Conservation (phyloP, 1,140 invertebrate genomes). For the Bombus pascuorum region DNA sequence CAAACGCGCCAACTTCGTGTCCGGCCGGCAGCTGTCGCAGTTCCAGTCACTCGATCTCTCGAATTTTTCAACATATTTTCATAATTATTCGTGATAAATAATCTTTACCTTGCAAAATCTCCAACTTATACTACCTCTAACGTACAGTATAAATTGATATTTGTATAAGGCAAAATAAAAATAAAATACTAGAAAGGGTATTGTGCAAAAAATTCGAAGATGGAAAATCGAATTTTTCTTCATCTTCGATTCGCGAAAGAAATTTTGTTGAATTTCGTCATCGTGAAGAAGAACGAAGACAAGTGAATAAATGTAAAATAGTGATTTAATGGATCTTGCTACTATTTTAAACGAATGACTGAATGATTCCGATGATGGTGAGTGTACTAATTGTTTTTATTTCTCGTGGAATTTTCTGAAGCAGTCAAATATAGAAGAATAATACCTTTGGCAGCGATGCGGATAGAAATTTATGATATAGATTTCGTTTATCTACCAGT, state of each 20-base stretch:
- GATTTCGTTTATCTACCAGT: background rate
- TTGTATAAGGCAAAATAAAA: background rate
- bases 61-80: background rate
- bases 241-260: background rate
- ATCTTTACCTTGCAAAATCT: background rate
- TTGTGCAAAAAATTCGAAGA: background rate
- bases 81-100: background rate
- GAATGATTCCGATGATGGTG: constrained; percentile 6
- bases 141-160: background rate
- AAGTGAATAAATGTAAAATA: background rate
- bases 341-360: background rate
- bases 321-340: constrained; percentile 1
- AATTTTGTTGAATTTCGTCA: background rate
- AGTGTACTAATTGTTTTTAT: constrained; percentile 2
- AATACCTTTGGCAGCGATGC: background rate
- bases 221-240: background rate
- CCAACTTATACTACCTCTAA: too few relatives aligned
- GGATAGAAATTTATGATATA: background rate
- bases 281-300: background rate
- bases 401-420: background rate
- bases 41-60: background rate
- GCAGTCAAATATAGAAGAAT: background rate
- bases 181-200: background rate
- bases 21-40: constrained; percentile 48
- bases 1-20: constrained; percentile 61